phyloP scores from a whole-genome alignment of 2,888 invertebrate species.

The Plebejus melissa region DNA sequence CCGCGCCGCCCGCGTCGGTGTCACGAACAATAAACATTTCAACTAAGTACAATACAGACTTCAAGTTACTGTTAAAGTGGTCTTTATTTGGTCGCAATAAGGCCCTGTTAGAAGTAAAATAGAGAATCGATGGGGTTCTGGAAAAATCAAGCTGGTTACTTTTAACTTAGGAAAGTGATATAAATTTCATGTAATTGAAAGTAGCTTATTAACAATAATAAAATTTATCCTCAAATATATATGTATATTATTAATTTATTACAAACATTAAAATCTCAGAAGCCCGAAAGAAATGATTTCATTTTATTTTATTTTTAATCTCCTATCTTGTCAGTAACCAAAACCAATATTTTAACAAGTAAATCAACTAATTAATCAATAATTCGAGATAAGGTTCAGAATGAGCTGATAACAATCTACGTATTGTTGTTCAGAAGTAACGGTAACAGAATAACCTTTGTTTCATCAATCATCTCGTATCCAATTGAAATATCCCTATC shows the following conservation, averaged over 20 bases:
- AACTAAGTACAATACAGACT: conserved; percentile 38
- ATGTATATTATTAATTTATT: no score
- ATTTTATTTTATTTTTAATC: not conserved
- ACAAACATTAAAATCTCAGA: no score
- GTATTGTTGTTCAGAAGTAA: conserved; percentile 30
- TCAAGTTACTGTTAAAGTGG: not conserved
- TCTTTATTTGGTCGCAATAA: not conserved
- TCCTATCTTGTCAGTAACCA: not conserved
- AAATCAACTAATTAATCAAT: conserved; percentile 6
- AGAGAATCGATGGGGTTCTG: conserved; percentile 9
- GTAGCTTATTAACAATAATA: no score
- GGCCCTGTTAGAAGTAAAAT: no score
- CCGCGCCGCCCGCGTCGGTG: conserved; percentile 61
- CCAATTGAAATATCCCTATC: conserved; percentile 30
- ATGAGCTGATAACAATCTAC: not conserved
- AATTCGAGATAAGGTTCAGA: conserved; percentile 4
- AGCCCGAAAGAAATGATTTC: no score
- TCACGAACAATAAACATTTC: conserved; percentile 73
- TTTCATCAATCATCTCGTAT: conserved; percentile 38
- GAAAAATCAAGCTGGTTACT: conserved; percentile 41
- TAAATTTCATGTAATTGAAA: no score
- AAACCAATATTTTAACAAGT: not conserved
- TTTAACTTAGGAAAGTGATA: not conserved
- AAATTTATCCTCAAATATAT: no score
- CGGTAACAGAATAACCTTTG: conserved; percentile 38